Base-by-base conservation (phyloP, 2,113 vertebrate species). In the Megaceryle maxima region DNA sequence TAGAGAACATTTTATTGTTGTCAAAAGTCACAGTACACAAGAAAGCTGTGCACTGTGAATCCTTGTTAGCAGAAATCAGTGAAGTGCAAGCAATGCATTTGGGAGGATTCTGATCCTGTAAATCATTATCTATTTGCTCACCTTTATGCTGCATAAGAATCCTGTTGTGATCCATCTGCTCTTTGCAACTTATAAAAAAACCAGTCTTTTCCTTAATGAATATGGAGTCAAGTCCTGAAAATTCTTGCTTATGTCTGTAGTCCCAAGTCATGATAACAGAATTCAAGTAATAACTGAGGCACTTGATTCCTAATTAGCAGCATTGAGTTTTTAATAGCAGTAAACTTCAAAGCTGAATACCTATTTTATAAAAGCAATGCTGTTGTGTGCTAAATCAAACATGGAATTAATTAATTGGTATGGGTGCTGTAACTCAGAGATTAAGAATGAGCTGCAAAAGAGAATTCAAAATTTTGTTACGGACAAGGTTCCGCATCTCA, bases 1-100 rank as follows among this genome's bases (percentile, higher is more conserved):
- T 59, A 77, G 33, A 28, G 88, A 96, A 97, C 96, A 86, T 96
- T 97, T 96, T 96, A 90, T 79, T 91, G 87, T 94, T 88, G 87
- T 90, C 90, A 92, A 53, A 97, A 96, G 73, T 92, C 85, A 92
- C 57, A 41, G 79, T 46, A 86, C 79, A 87, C 48, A 91, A 91
- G 70, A 96, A 94, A 90, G 83, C 13, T 35, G 17, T 31, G 26
- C 41, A 22, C 46, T 29, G 37, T 64, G 69, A 83, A 56, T 75
- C 33, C 50, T 60, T 67, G 16, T 56, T 88, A 85, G n/a, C 37
- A 91, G 88, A 82, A 94, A 86, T 53, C 33, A 16, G 24, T 50
- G 44, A 88, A 80, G 29, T 72, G 73, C 39, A 82, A 95, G 83
- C 18, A 10, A 31, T 14, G 13, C 12, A 0, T 87, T 87, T 3